Conservation (phyloP, 2,888 invertebrate genomes). For the Pasiphila rectangulata region DNA sequence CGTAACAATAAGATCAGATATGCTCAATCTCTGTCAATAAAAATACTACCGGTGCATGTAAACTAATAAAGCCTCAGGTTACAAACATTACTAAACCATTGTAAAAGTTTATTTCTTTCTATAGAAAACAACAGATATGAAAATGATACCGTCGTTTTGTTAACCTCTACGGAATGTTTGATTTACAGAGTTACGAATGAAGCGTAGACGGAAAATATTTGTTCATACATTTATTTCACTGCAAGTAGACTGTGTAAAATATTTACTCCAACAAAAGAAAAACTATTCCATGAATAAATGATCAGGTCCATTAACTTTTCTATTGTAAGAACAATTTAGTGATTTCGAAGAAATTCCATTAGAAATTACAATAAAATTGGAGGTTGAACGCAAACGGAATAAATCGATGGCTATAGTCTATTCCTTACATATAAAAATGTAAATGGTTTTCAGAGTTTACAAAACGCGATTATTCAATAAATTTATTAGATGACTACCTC, state of each 20-base stretch:
- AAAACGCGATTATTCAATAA: neutral
- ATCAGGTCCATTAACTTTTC: constrained; percentile 8
- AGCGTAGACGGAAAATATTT: too few relatives aligned
- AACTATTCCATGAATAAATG: constrained; percentile 10
- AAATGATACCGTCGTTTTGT: too few relatives aligned
- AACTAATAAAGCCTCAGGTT: too few relatives aligned
- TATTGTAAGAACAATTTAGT: constrained; percentile 8
- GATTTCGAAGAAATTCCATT: constrained; percentile 15
- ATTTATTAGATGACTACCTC: neutral
- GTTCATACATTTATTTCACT: too few relatives aligned
- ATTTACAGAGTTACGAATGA: too few relatives aligned
- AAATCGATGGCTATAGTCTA: neutral
- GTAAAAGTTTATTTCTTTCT: too few relatives aligned
- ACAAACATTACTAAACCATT: too few relatives aligned
- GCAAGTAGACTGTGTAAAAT: neutral
- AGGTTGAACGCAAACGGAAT: neutral
- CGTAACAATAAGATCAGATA: too few relatives aligned
- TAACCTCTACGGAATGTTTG: too few relatives aligned
- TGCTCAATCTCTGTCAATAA: too few relatives aligned
- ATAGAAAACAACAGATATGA: too few relatives aligned
- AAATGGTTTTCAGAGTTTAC: neutral
- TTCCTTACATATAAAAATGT: neutral
- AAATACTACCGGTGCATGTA: too few relatives aligned
- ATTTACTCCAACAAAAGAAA: constrained; percentile 1
- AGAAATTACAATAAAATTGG: constrained; percentile 16